Evolutionary conservation across 2,888 invertebrate species (phyloP), one percentile per base, ranked within the genome.

Genomic region (Acleris laterana): DNA sequence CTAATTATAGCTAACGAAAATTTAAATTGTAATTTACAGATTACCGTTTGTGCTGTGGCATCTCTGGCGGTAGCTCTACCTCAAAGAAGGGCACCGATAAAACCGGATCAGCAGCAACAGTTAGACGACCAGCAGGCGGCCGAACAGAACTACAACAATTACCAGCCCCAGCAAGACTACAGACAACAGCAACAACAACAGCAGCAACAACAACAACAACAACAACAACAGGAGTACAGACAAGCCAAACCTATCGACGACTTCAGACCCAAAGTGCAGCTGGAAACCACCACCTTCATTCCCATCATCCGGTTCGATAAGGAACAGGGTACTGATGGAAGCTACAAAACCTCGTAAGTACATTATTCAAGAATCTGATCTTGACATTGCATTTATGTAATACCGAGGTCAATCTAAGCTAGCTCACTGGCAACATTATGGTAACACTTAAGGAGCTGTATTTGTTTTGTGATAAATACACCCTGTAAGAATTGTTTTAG

Each of bases 221-320:
- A 79, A 50, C 73, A 76, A 49, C 66, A 61, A 11, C 86, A 90
- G 69, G 89, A 93, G 42, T 89, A 79, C 83, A 85, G 88, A 77
- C 82, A 82, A 62, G 57, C 76, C 51, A 89, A 87, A 69, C 82
- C 77, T 42, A 77, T 88, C 20, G 90, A 92, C 0, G 93, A 94
- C 72, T 90, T 92, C 82, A 88, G 90, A 72, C 87, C 91, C 25
- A 85, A 88, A 79, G 84, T 85, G n/a, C 81, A 84, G 22, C 72
- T 89, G 62, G 94, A 94, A 50, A 94, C 95, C 19, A 95, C 96
- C 69, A 97, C 96, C n/a, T 95, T 91, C 84, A 96, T 97, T 74
- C 97, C 97, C 19, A 97, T 97, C 80, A 94, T 97, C 69, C 94
- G 95, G 73, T 97, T 96, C 84, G 96, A 96, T 79, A 97, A 97